Percentiles rank a stretch among this genome's conserved stretches.
Evolutionary conservation across 2,797 vertebrate genomes (phyloP).

Genomic region (Arnoldichthys spilopterus): DNA sequence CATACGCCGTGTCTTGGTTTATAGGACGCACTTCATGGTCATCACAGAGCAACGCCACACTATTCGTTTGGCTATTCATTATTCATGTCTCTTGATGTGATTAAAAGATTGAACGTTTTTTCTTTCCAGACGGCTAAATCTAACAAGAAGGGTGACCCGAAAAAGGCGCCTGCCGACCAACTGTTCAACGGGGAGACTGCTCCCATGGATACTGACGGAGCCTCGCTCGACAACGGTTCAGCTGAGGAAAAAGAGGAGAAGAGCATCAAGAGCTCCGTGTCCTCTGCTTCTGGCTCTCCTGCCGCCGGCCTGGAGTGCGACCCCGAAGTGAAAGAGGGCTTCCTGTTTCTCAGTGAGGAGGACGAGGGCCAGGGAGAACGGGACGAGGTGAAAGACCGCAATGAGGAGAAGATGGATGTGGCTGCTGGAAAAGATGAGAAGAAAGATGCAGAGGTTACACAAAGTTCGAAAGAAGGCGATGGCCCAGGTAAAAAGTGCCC

Average conservation of each 20-base stretch:
- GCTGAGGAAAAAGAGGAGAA: constrained; percentile 53
- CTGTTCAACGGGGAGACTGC: constrained; percentile 24
- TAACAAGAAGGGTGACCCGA: constrained; percentile 28
- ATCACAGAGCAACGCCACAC: not conserved
- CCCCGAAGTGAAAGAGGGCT: constrained; percentile 85
- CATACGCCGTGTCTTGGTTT: too few species aligned
- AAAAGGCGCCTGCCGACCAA: constrained; percentile 26
- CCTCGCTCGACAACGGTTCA: constrained; percentile 39
- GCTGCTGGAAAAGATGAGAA: constrained; percentile 65
- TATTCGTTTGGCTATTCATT: not conserved
- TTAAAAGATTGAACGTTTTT: not conserved
- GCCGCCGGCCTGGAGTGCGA: constrained; percentile 66
- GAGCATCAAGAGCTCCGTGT: constrained; percentile 56
- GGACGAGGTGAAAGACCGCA: constrained; percentile 60
- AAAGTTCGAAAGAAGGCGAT: constrained; percentile 33
- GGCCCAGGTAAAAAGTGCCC: constrained; percentile 49
- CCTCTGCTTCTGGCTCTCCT: constrained; percentile 59
- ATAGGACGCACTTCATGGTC: too few species aligned
- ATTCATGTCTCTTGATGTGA: not conserved
- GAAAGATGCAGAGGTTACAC: constrained; percentile 51
- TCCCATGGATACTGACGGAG: constrained; percentile 48
- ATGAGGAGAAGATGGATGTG: constrained; percentile 69
- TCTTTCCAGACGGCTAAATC: constrained; percentile 18
- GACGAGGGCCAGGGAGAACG: constrained; percentile 81
- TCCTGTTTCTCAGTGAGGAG: constrained; percentile 88